These are phyloP conservation scores for Pomatostomus ruficeps DNA, from an alignment of 2,113 vertebrate genomes.

Conservation along the genomic window DNA sequence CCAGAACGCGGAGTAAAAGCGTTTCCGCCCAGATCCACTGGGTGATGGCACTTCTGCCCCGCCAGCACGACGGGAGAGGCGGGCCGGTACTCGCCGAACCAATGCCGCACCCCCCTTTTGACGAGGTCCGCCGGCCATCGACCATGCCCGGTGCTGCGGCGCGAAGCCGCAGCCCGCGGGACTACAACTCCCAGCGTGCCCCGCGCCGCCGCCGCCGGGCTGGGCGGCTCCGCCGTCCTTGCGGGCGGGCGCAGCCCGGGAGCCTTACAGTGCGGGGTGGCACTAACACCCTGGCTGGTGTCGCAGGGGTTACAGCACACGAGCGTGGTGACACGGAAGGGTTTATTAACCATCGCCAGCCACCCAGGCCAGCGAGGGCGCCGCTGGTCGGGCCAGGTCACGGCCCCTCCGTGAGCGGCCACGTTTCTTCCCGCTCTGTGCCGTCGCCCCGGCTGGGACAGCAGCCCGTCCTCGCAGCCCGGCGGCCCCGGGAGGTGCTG, in stretches of 20 bases:
- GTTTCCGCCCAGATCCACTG: fast-evolving
- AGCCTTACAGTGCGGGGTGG: fast-evolving
- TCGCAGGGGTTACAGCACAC: fast-evolving
- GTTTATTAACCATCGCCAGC: background rate
- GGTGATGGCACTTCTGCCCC: fast-evolving
- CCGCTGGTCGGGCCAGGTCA: fast-evolving
- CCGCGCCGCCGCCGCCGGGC: background rate
- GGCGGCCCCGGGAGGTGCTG: background rate
- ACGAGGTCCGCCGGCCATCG: background rate
- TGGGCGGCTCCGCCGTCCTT: background rate
- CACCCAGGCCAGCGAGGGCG: fast-evolving
- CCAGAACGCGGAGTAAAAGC: fast-evolving
- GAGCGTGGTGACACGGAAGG: fast-evolving
- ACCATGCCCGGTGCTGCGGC: background rate
- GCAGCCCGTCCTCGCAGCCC: background rate
- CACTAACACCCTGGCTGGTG: no score
- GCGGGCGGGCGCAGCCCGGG: background rate
- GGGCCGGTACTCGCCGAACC: background rate
- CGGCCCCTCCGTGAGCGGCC: background rate
- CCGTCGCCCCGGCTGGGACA: background rate
- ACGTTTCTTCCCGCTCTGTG: background rate
- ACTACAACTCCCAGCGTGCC: constrained; percentile 32
- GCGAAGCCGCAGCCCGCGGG: background rate
- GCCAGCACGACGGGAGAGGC: fast-evolving
- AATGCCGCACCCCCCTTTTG: fast-evolving